Evolutionary conservation across 2,797 vertebrate species (phyloP).

Genomic region (Eulemur coronatus): DNA sequence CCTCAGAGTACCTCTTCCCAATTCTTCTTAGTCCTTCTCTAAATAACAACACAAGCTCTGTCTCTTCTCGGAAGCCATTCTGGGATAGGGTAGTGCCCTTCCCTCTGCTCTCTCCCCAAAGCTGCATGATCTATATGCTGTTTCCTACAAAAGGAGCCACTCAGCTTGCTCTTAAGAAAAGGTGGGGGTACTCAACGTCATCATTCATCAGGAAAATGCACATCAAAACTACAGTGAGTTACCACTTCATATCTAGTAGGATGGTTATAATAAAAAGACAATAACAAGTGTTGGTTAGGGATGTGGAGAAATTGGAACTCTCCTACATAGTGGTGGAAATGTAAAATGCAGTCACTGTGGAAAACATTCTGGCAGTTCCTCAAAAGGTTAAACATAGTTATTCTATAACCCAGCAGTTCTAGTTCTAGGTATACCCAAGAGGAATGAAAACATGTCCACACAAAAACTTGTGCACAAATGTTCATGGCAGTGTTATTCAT

Average conservation of each 20-base stretch:
- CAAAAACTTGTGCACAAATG: not conserved
- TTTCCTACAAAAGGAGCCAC: not conserved
- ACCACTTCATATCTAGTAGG: not conserved
- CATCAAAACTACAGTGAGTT: not conserved
- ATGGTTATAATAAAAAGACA: not conserved
- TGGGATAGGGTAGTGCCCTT: not conserved
- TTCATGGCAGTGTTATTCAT: not conserved
- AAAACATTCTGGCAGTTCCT: not conserved
- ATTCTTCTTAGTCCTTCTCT: not conserved
- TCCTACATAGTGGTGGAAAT: not conserved
- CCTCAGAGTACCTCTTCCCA: not conserved
- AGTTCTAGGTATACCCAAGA: not conserved
- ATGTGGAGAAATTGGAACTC: not conserved
- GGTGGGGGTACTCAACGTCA: not conserved
- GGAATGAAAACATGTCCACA: not conserved
- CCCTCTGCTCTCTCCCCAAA: not conserved
- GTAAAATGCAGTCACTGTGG: not conserved
- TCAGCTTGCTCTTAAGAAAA: not conserved
- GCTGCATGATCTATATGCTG: not conserved
- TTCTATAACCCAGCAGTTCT: not conserved
- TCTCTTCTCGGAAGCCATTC: not conserved
- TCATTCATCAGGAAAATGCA: not conserved
- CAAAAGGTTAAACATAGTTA: not conserved
- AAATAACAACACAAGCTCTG: not conserved
- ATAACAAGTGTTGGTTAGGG: not conserved